Percentiles rank a stretch among this genome's conserved stretches.
These are phyloP conservation scores for Leucosticte australis DNA, from an alignment of 2,113 vertebrate species.

Conservation along the genomic window DNA sequence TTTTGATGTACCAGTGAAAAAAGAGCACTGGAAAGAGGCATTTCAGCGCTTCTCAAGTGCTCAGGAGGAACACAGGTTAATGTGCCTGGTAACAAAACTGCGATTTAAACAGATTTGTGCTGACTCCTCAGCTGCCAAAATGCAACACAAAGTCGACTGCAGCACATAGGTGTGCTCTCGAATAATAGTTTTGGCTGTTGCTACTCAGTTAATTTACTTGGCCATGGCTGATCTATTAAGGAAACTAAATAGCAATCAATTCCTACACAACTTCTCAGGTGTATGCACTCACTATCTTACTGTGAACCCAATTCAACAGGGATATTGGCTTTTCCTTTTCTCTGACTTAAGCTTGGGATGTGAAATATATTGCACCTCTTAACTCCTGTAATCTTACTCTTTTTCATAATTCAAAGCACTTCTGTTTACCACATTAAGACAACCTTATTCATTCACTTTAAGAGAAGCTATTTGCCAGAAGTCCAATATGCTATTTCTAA, in stretches of 20 bases:
- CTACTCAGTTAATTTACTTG: background rate
- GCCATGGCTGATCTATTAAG: background rate
- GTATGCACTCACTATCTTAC: background rate
- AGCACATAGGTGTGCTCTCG: rapidly evolving
- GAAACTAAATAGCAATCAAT: background rate
- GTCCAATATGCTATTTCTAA: background rate
- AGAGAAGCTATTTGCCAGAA: background rate
- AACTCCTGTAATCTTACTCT: background rate
- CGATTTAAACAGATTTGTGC: background rate
- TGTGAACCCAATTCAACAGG: background rate
- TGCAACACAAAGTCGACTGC: background rate
- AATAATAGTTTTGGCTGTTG: background rate
- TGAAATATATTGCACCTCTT: background rate
- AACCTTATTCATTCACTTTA: background rate
- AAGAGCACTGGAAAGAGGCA: background rate
- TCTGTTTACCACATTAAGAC: background rate
- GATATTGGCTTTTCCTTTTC: background rate
- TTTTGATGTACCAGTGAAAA: background rate
- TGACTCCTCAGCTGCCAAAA: background rate
- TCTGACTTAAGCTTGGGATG: background rate
- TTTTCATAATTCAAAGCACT: background rate
- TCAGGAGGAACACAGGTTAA: background rate
- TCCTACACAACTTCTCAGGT: background rate
- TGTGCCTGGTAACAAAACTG: background rate
- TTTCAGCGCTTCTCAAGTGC: background rate